Evolutionary conservation across 1,140 invertebrate species (phyloP).

Genomic region (Triops cancriformis): DNA sequence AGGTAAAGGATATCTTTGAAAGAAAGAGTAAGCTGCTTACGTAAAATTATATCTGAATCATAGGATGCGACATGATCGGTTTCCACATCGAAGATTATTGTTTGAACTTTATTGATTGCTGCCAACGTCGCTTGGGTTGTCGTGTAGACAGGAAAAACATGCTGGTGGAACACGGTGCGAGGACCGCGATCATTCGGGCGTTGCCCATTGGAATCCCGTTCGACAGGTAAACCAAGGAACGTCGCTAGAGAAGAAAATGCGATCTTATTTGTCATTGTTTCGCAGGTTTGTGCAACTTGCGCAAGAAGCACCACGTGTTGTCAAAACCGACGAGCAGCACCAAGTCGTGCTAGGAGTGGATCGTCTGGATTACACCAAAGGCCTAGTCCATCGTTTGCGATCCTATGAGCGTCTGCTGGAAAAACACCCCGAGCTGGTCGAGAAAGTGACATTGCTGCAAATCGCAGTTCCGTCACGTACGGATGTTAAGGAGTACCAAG

Average conservation of each 20-base stretch:
- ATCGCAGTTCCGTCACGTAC: slow-evolving; percentile 81
- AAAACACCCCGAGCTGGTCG: slow-evolving; percentile 75
- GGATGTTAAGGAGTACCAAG: slow-evolving; percentile 82
- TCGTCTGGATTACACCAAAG: slow-evolving; percentile 84
- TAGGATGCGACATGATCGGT: slow-evolving; percentile 80
- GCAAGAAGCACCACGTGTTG: slow-evolving; percentile 61
- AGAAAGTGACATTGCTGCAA: slow-evolving; percentile 67
- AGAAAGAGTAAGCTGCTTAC: neutral
- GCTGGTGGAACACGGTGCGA: slow-evolving; percentile 73
- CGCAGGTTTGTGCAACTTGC: slow-evolving; percentile 66
- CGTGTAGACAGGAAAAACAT: slow-evolving; percentile 78
- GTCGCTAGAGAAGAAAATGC: neutral
- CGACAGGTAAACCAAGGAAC: slow-evolving; percentile 41
- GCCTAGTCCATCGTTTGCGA: slow-evolving; percentile 69
- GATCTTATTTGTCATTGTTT: neutral
- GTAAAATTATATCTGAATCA: slow-evolving; percentile 28
- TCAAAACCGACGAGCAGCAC: slow-evolving; percentile 51
- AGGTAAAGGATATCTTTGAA: neutral
- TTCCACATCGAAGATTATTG: slow-evolving; percentile 89
- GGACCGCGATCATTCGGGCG: slow-evolving; percentile 70
- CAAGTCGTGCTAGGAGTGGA: slow-evolving; percentile 79
- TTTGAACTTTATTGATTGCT: slow-evolving; percentile 84
- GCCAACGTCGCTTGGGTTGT: slow-evolving; percentile 73
- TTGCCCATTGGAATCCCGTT: slow-evolving; percentile 81
- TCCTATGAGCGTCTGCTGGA: slow-evolving; percentile 75